Conservation (phyloP, 1,140 invertebrate species). For the Camponotus floridanus region DNA sequence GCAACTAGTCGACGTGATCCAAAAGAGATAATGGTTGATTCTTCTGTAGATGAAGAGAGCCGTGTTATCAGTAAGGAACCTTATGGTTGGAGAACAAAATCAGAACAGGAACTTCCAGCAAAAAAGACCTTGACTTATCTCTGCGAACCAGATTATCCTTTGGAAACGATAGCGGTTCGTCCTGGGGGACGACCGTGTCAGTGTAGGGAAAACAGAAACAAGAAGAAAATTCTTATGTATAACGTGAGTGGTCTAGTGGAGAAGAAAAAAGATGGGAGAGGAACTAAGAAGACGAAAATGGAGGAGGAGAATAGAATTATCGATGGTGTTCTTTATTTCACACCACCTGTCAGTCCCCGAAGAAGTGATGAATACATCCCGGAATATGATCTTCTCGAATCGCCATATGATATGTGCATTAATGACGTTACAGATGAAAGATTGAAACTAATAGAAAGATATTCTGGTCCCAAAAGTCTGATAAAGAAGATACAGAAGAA, state of each 20-base stretch:
- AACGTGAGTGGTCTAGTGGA: constrained; percentile 65
- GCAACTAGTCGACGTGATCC: constrained; percentile 14
- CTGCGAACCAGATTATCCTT: constrained; percentile 67
- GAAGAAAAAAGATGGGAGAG: constrained; percentile 25
- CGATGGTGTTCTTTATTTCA: constrained; percentile 74
- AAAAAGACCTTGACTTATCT: constrained; percentile 77
- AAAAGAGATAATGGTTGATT: constrained; percentile 5
- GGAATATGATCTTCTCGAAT: constrained; percentile 79
- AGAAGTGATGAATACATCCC: constrained; percentile 80
- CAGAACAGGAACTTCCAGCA: constrained; percentile 71
- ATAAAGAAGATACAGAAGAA: constrained; percentile 21
- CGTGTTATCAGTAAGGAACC: constrained; percentile 37
- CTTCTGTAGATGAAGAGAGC: neutral
- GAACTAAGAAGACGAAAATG: constrained; percentile 27
- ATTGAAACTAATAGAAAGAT: constrained; percentile 59
- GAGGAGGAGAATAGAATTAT: constrained; percentile 66
- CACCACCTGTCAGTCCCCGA: constrained; percentile 76
- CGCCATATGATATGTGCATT: constrained; percentile 71
- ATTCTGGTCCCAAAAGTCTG: constrained; percentile 33
- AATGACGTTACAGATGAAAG: constrained; percentile 28
- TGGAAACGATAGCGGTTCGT: constrained; percentile 68
- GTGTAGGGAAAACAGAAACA: constrained; percentile 79
- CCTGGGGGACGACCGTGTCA: constrained; percentile 74
- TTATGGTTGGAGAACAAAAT: constrained; percentile 73
- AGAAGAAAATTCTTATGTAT: constrained; percentile 75